A percentile compares a stretch with the other conserved stretches of the same genome.
phyloP scores from a whole-genome alignment of 2,888 invertebrate genomes.

The Cremastinae sp. region DNA sequence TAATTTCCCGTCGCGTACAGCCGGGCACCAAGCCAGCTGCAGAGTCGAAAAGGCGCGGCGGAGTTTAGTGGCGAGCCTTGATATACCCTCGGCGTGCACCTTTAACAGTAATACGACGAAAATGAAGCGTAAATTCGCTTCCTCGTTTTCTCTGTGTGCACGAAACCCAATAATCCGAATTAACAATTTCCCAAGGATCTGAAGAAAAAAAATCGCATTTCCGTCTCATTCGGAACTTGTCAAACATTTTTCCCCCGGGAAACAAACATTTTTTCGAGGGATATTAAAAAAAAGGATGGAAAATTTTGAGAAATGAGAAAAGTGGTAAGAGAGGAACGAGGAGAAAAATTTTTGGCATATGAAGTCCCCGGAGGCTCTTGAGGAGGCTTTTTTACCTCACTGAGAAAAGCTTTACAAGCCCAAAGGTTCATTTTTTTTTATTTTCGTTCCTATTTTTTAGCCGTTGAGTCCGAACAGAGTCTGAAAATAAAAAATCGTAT shows the following conservation, averaged over 20 bases:
- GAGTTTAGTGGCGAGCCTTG: conserved; percentile 10
- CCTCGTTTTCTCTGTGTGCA: no score
- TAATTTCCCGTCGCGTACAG: conserved; percentile 44
- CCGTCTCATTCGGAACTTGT: no score
- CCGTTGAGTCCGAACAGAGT: conserved; percentile 49
- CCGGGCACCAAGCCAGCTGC: conserved; percentile 37
- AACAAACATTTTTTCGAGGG: no score
- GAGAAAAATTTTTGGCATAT: no score
- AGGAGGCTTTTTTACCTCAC: conserved; percentile 56
- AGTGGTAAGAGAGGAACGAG: no score
- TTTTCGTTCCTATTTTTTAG: conserved; percentile 41
- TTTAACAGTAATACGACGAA: not conserved
- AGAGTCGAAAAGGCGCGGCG: no score
- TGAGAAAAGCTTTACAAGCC: conserved; percentile 60
- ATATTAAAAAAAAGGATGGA: no score
- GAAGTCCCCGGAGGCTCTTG: conserved; percentile 32
- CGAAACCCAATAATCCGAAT: no score
- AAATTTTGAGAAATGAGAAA: no score
- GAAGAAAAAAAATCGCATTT: no score
- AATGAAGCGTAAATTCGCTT: not conserved
- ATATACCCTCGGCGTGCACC: not conserved
- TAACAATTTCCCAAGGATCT: no score
- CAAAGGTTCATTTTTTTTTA: conserved; percentile 58
- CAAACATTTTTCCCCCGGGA: no score
- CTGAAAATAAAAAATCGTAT: conserved; percentile 53